phyloP scores from a whole-genome alignment of 2,797 vertebrate species.

The Loriculus beryllinus region DNA sequence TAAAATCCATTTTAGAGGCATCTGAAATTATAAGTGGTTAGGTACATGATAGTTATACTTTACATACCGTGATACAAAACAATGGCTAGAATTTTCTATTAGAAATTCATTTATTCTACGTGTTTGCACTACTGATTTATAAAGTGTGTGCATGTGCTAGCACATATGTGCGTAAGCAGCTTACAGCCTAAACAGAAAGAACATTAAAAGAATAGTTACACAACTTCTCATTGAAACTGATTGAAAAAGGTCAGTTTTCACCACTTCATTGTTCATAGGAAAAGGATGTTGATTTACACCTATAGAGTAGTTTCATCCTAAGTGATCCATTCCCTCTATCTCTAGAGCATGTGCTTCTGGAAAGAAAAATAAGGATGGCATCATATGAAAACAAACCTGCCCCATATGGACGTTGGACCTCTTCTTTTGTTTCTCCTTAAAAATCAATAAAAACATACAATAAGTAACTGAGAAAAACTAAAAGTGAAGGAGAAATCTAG shows the following conservation, averaged over 20 bases:
- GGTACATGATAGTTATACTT: neutral
- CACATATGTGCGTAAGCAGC: accelerated
- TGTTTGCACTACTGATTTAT: neutral
- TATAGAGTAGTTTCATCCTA: neutral
- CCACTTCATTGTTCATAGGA: neutral
- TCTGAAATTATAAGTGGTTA: neutral
- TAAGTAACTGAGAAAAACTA: neutral
- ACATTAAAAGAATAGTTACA: neutral
- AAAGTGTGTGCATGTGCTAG: neutral
- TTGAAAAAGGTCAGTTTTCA: neutral
- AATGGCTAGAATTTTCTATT: neutral
- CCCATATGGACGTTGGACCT: accelerated
- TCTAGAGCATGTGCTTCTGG: neutral
- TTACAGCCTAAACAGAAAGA: neutral
- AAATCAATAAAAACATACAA: neutral
- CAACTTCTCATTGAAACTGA: neutral
- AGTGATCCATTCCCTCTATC: neutral
- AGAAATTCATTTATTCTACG: neutral
- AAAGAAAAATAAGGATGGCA: neutral
- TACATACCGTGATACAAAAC: neutral
- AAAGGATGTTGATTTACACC: neutral
- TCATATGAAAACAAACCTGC: neutral
- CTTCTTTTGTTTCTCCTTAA: neutral
- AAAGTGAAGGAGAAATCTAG: neutral
- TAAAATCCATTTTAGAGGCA: neutral